These are phyloP conservation scores for Trichonephila clavipes DNA, from an alignment of 1,140 invertebrate species.

Conservation along the genomic window DNA sequence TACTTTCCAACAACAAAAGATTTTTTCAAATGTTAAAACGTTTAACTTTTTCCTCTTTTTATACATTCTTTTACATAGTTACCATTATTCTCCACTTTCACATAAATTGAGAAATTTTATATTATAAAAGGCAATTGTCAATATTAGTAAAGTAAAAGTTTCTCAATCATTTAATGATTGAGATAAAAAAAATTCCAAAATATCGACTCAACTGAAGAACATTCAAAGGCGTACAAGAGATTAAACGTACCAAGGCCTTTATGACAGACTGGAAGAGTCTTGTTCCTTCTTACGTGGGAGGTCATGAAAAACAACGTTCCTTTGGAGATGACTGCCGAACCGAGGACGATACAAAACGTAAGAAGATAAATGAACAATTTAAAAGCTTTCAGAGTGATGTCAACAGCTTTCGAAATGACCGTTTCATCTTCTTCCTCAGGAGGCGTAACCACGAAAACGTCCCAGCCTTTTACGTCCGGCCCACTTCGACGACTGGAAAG, in stretches of 20 bases:
- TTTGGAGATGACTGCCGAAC: conserved; percentile 80
- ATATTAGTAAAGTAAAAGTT: too few relatives aligned
- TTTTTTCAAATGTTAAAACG: too few relatives aligned
- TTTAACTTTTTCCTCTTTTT: too few relatives aligned
- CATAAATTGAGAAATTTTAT: too few relatives aligned
- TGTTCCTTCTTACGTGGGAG: conserved; percentile 79
- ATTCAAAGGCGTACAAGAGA: neutral
- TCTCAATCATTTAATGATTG: too few relatives aligned
- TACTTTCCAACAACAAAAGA: too few relatives aligned
- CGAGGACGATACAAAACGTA: conserved; percentile 80
- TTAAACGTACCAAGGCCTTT: conserved; percentile 76
- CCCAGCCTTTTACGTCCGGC: conserved; percentile 92
- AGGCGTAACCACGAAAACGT: conserved; percentile 94
- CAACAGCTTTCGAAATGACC: conserved; percentile 77
- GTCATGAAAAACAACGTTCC: conserved; percentile 81
- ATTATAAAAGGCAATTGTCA: too few relatives aligned
- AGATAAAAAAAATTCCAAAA: too few relatives aligned
- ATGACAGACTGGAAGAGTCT: conserved; percentile 77
- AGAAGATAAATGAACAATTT: conserved; percentile 80
- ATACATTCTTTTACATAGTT: too few relatives aligned
- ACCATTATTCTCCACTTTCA: too few relatives aligned
- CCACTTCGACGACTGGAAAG: conserved; percentile 50
- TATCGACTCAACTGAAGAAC: neutral
- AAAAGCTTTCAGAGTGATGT: conserved; percentile 78
- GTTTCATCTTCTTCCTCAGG: conserved; percentile 89